Percentiles rank a stretch among this genome's conserved stretches.
Conservation (phyloP, 37 sponge, comb jelly and placozoan genomes). For the Cliona cf. orientalis region DNA sequence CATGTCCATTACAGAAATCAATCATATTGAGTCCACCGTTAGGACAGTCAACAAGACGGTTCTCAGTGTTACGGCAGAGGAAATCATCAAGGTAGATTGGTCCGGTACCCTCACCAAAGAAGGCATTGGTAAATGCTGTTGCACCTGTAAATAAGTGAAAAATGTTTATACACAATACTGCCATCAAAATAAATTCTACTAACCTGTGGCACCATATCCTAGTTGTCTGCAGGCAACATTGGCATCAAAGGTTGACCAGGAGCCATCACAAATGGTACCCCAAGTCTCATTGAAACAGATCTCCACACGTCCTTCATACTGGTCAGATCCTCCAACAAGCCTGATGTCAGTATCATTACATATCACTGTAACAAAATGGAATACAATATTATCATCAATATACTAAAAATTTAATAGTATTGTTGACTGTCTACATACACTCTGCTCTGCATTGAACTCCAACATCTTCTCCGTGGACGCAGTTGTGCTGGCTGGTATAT, state of each 20-base stretch:
- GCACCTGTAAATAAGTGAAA: neutral
- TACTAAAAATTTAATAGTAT: too few species aligned
- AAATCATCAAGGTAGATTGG: neutral
- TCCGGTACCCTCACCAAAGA: neutral
- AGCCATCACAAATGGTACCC: conserved; percentile 10
- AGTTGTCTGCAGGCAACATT: neutral
- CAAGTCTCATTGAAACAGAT: neutral
- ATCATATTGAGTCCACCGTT: neutral
- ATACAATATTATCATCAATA: too few species aligned
- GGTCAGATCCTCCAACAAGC: neutral
- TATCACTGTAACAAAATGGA: too few species aligned
- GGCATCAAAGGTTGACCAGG: neutral
- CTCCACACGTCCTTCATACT: neutral
- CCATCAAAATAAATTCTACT: too few species aligned
- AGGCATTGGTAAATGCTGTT: neutral
- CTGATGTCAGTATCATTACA: neutral
- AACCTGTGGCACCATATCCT: neutral
- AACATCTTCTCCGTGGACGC: conserved; percentile 36
- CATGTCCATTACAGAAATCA: conserved; percentile 3
- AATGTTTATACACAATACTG: neutral
- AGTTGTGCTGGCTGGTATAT: neutral
- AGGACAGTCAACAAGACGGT: conserved; percentile 4
- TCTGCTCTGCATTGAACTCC: conserved; percentile 12
- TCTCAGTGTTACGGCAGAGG: neutral
- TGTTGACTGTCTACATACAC: neutral